A percentile compares a stretch with the other conserved stretches of the same genome.
Conservation (phyloP, 1,140 invertebrate genomes). For the Elysia chlorotica region DNA sequence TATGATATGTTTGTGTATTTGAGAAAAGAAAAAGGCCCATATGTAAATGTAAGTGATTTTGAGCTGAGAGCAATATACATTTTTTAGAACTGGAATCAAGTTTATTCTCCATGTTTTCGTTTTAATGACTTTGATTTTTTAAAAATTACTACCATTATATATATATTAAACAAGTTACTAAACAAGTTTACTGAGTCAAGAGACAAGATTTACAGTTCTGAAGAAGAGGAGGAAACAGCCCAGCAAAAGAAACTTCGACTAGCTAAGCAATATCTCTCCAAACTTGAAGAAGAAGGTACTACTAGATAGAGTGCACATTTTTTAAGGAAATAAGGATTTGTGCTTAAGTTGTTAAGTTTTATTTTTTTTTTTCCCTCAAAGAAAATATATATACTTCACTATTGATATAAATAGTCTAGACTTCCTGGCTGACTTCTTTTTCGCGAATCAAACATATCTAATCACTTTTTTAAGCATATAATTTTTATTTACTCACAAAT, state of each 20-base stretch:
- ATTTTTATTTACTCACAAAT: neutral
- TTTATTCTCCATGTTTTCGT: neutral
- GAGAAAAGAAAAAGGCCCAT: too few relatives aligned
- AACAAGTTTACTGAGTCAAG: slow-evolving; percentile 14
- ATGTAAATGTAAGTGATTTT: neutral
- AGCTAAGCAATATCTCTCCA: slow-evolving; percentile 12
- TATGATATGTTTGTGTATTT: too few relatives aligned
- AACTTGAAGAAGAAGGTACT: slow-evolving; percentile 19
- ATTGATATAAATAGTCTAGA: neutral
- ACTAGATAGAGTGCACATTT: neutral
- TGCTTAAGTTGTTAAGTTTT: too few relatives aligned
- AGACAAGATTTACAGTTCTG: slow-evolving; percentile 20
- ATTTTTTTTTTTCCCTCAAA: neutral
- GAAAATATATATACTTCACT: neutral
- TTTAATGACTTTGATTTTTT: neutral
- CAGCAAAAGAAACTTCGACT: slow-evolving; percentile 14
- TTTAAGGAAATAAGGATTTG: neutral
- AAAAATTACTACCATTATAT: neutral
- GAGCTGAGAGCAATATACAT: neutral
- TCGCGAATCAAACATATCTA: neutral
- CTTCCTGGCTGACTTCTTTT: neutral
- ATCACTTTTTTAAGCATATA: neutral
- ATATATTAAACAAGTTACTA: neutral
- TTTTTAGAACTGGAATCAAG: neutral
- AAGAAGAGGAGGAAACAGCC: slow-evolving; percentile 21